Evolutionary conservation across 2,888 invertebrate species (phyloP).

Genomic region (Bombyx huttoni): DNA sequence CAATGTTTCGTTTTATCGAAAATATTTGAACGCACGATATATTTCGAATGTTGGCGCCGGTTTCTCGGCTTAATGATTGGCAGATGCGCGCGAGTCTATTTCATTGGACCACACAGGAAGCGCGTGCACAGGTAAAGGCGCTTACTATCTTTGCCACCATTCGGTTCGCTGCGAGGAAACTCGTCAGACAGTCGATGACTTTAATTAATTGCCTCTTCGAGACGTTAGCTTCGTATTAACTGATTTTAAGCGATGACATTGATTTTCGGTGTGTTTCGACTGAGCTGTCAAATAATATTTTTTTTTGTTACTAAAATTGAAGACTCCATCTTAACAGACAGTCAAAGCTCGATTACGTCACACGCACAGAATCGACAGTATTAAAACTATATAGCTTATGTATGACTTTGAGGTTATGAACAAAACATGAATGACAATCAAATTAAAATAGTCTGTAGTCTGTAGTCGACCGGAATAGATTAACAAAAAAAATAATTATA

Average conservation of each 20-base stretch:
- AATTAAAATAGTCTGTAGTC: too few relatives aligned
- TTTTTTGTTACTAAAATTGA: neutral
- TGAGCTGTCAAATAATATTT: neutral
- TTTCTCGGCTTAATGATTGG: constrained; percentile 10
- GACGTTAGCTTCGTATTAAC: neutral
- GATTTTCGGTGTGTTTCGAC: neutral
- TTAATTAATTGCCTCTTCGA: constrained; percentile 8
- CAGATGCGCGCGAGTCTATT: constrained; percentile 9
- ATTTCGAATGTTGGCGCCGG: constrained; percentile 8
- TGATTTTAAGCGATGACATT: neutral
- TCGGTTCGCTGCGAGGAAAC: constrained; percentile 8
- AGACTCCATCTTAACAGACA: too few relatives aligned
- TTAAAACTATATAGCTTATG: too few relatives aligned
- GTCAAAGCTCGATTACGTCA: too few relatives aligned
- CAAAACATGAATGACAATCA: too few relatives aligned
- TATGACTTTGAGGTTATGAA: too few relatives aligned
- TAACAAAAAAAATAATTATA: too few relatives aligned
- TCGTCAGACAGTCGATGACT: constrained; percentile 11
- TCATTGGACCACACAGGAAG: constrained; percentile 40
- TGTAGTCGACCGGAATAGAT: too few relatives aligned
- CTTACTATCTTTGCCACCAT: constrained; percentile 9
- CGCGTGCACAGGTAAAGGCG: constrained; percentile 31
- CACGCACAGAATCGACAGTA: too few relatives aligned
- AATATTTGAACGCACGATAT: too few relatives aligned
- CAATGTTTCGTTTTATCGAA: too few relatives aligned